These are phyloP conservation scores for Archips crataeganus DNA, from an alignment of 2,888 invertebrate species.

Conservation along the genomic window DNA sequence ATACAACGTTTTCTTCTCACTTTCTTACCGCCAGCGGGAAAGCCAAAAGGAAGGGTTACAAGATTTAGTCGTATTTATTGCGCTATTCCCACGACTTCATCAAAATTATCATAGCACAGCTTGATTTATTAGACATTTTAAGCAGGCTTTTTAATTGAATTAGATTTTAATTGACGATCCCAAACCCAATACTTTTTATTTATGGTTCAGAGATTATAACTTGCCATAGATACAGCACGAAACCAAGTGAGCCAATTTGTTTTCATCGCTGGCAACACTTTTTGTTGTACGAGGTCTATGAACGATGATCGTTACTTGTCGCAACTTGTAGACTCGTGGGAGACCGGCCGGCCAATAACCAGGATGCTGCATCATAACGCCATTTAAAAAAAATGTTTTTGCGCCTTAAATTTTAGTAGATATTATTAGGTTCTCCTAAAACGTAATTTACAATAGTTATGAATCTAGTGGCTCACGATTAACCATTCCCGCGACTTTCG, in stretches of 20 bases:
- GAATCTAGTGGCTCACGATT: too few species aligned
- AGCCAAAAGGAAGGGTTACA: too few species aligned
- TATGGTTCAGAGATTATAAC: slow-evolving; percentile 9
- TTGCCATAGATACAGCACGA: slow-evolving; percentile 14
- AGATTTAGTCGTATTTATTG: neutral
- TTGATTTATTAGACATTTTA: neutral
- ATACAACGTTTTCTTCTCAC: slow-evolving; percentile 6
- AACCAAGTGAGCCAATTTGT: slow-evolving; percentile 16
- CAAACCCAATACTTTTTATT: neutral
- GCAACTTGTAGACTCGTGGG: slow-evolving; percentile 55
- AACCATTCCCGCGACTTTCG: too few species aligned
- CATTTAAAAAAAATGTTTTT: neutral
- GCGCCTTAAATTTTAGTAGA: neutral
- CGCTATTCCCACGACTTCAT: neutral
- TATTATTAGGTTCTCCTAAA: too few species aligned
- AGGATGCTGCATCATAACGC: slow-evolving; percentile 38
- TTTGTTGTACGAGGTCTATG: slow-evolving; percentile 41
- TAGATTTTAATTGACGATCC: neutral
- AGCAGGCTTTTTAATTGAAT: neutral
- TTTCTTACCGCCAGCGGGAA: neutral
- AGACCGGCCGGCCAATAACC: slow-evolving; percentile 49
- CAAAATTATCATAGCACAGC: neutral
- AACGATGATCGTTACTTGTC: slow-evolving; percentile 49
- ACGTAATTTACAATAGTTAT: too few species aligned
- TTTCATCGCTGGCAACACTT: slow-evolving; percentile 37